Percentiles rank a stretch among this genome's conserved stretches.
These are phyloP conservation scores for Rachycentron canadum DNA, from an alignment of 2,797 vertebrate genomes.

Conservation along the genomic window DNA sequence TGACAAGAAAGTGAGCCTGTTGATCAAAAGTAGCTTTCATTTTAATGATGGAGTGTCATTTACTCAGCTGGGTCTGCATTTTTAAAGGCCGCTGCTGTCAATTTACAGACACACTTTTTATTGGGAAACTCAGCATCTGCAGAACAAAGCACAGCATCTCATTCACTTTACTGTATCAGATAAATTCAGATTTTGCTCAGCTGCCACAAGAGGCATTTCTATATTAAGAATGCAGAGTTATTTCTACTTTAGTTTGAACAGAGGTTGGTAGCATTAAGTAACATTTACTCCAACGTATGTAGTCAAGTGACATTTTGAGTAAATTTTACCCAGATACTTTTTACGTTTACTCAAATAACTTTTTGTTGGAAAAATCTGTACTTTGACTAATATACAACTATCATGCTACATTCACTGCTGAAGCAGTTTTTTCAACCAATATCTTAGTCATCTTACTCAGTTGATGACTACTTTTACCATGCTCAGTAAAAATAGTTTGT, in stretches of 20 bases:
- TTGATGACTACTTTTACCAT: background rate
- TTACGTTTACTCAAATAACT: background rate
- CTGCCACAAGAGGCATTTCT: background rate
- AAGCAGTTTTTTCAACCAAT: background rate
- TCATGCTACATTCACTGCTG: background rate
- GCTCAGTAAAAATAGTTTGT: background rate
- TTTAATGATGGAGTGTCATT: conserved; percentile 23
- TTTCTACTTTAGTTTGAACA: background rate
- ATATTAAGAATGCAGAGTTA: background rate
- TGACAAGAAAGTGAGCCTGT: conserved; percentile 55
- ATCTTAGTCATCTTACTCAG: no score
- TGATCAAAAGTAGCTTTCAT: conserved; percentile 62
- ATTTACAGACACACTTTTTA: conserved; percentile 17
- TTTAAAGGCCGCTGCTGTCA: conserved; percentile 6
- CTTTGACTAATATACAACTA: background rate
- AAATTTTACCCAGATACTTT: background rate
- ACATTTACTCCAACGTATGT: background rate
- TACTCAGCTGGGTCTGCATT: conserved; percentile 18
- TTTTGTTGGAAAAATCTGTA: background rate
- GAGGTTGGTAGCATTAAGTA: background rate
- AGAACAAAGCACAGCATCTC: background rate
- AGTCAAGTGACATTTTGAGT: background rate
- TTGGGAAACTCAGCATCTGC: background rate
- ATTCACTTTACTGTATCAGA: background rate
- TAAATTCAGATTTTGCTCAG: background rate